Evolutionary conservation across 1,140 invertebrate species (phyloP).

Genomic region (Thaumetopoea pityocampa): DNA sequence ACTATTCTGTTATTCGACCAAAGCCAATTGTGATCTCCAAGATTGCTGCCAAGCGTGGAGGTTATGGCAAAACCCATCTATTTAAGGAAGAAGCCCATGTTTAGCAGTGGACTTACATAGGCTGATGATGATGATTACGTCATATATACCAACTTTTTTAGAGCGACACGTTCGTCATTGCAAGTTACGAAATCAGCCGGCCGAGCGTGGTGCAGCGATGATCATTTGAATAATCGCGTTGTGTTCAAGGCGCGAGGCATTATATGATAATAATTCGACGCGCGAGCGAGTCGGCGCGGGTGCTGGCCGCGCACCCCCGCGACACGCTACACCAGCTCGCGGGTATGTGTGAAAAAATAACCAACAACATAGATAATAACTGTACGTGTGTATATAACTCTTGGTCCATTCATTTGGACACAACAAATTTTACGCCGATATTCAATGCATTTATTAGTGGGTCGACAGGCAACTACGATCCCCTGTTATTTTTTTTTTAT

Average conservation of each 20-base stretch:
- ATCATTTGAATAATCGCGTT: constrained; percentile 70
- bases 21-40: too few relatives aligned
- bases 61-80: too few relatives aligned
- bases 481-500: constrained; percentile 44
- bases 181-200: too few relatives aligned
- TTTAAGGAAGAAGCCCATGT: too few relatives aligned
- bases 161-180: too few relatives aligned
- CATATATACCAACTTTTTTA: too few relatives aligned
- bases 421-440: constrained; percentile 37
- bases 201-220: too few relatives aligned
- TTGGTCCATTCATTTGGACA: constrained; percentile 26
- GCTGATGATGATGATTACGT: too few relatives aligned
- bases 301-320: constrained; percentile 28
- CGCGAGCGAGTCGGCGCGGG: constrained; percentile 47
- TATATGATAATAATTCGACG: constrained; percentile 75
- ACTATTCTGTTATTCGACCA: too few relatives aligned
- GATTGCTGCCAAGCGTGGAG: too few relatives aligned
- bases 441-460: constrained; percentile 34
- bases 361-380: constrained; percentile 42
- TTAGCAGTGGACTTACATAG: too few relatives aligned
- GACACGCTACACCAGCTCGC: constrained; percentile 35
- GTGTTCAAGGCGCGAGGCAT: constrained; percentile 56
- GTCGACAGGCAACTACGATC: constrained; percentile 26
- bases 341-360: constrained; percentile 65
- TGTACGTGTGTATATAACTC: constrained; percentile 38